Evolutionary conservation across 2,797 vertebrate species (phyloP).

Genomic region (Danio tinwini): DNA sequence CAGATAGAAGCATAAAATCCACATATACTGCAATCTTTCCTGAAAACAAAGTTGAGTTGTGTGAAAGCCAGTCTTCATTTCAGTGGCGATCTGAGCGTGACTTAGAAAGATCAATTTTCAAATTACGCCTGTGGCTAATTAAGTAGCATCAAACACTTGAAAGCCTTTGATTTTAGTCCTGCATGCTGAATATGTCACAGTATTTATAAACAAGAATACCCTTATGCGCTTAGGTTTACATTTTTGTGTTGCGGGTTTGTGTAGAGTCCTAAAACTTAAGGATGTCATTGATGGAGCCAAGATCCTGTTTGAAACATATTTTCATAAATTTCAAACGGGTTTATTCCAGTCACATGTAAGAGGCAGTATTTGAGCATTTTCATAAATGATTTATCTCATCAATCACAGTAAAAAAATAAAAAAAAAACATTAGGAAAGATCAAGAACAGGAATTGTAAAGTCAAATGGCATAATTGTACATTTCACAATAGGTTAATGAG

Average conservation of each 20-base stretch:
- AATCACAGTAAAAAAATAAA: not conserved
- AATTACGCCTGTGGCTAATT: constrained; percentile 25
- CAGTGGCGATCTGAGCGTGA: constrained; percentile 32
- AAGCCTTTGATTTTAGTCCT: constrained; percentile 50
- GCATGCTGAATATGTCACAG: constrained; percentile 47
- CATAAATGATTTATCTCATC: not conserved
- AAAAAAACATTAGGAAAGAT: not conserved
- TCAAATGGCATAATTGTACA: constrained; percentile 23
- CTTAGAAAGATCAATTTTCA: constrained; percentile 36
- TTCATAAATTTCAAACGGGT: constrained; percentile 18
- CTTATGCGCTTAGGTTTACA: constrained; percentile 29
- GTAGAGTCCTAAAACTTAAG: not conserved
- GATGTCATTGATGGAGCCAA: constrained; percentile 17
- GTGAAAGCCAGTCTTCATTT: constrained; percentile 42
- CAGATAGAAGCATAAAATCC: constrained; percentile 46
- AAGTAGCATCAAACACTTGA: constrained; percentile 45
- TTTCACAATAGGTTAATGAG: constrained; percentile 16
- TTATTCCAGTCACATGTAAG: constrained; percentile 6
- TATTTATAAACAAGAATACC: constrained; percentile 41
- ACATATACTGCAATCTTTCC: constrained; percentile 36
- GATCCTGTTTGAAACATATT: constrained; percentile 38
- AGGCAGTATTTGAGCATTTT: not conserved
- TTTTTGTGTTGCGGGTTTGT: constrained; percentile 23
- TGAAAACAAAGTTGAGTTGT: constrained; percentile 52
- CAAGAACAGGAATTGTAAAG: constrained; percentile 9